phyloP scores from a whole-genome alignment of 2,888 invertebrate genomes.

The Nephrotoma guestfalica region DNA sequence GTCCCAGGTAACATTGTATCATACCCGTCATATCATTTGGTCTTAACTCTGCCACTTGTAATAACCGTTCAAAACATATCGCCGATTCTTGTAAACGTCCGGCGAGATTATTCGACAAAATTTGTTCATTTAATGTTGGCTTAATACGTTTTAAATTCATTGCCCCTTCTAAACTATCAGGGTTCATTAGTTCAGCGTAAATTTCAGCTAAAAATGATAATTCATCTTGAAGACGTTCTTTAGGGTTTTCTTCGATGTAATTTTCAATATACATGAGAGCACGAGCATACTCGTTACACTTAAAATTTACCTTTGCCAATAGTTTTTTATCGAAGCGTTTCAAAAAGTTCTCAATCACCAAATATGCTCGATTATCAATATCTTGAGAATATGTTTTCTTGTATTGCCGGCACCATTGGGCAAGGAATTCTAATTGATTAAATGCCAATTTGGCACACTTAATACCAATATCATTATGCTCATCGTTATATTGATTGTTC shows the following conservation, averaged over 20 bases:
- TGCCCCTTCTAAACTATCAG: slow-evolving; percentile 77
- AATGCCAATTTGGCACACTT: slow-evolving; percentile 56
- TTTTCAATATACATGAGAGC: slow-evolving; percentile 62
- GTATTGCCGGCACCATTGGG: slow-evolving; percentile 47
- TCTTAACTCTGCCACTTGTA: slow-evolving; percentile 41
- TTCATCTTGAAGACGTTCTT: slow-evolving; percentile 39
- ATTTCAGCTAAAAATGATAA: slow-evolving; percentile 57
- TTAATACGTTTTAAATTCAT: slow-evolving; percentile 58
- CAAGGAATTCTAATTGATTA: slow-evolving; percentile 57
- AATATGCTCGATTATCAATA: not conserved
- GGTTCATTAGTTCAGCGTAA: slow-evolving; percentile 76
- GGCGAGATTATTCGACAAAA: slow-evolving; percentile 70
- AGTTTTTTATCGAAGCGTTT: slow-evolving; percentile 43
- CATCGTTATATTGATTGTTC: slow-evolving; percentile 14
- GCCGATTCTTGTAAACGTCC: slow-evolving; percentile 69
- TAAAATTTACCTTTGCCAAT: slow-evolving; percentile 57
- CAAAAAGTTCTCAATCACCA: slow-evolving; percentile 27
- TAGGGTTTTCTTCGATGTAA: slow-evolving; percentile 44
- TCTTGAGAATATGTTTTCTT: not conserved
- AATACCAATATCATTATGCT: slow-evolving; percentile 31
- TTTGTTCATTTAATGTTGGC: slow-evolving; percentile 66
- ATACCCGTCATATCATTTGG: slow-evolving; percentile 47
- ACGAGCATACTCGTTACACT: slow-evolving; percentile 58
- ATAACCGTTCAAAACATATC: slow-evolving; percentile 72
- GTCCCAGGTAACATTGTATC: slow-evolving; percentile 69